These are phyloP conservation scores for Dynastes hyllus DNA, from an alignment of 2,888 invertebrate species.

Conservation along the genomic window DNA sequence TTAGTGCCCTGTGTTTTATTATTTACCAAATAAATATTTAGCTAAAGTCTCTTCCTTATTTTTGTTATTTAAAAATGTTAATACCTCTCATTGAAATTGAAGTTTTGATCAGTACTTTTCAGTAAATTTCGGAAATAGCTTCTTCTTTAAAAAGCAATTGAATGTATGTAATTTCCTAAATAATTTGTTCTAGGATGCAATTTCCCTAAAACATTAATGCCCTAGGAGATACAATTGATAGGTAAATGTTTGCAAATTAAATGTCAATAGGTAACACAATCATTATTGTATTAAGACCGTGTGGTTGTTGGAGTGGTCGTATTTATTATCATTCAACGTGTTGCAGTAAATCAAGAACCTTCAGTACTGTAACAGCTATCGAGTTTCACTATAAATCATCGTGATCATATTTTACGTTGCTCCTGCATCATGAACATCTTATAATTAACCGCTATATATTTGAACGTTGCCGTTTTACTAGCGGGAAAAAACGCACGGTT, in stretches of 20 bases:
- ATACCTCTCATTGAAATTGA: no score
- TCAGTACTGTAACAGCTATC: conserved; percentile 9
- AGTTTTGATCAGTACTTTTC: no score
- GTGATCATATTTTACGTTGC: background rate
- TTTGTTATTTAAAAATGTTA: no score
- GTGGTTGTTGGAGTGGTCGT: background rate
- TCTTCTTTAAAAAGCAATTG: no score
- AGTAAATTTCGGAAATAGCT: no score
- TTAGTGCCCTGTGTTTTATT: no score
- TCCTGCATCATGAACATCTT: background rate
- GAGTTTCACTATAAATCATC: conserved; percentile 26
- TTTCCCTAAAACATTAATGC: no score
- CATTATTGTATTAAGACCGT: conserved; percentile 1
- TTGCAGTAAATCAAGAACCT: conserved; percentile 8
- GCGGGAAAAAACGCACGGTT: background rate
- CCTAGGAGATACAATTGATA: no score
- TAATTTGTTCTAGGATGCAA: no score
- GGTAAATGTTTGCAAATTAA: background rate
- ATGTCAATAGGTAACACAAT: background rate
- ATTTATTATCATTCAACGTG: background rate
- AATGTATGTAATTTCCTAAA: no score
- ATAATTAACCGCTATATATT: conserved; percentile 33
- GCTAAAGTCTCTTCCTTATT: no score
- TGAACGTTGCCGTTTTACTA: conserved; percentile 1
- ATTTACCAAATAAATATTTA: no score